Base-by-base conservation (phyloP, 1,140 invertebrate species). In the Drosophila ercepeae region DNA sequence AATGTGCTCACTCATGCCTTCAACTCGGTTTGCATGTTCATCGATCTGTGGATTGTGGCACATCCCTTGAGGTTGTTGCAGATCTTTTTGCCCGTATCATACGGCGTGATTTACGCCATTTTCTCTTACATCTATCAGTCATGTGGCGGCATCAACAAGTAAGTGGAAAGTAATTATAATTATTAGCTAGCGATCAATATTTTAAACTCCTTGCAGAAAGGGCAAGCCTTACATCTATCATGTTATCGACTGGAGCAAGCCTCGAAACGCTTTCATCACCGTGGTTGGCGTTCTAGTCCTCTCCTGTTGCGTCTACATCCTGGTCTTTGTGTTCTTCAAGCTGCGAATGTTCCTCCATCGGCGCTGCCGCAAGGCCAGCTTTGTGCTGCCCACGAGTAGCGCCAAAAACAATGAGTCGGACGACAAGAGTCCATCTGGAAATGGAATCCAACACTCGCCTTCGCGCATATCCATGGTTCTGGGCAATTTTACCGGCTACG, bases 71-170 rank as follows among this genome's bases (percentile, higher is more conserved):
- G 94, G 29, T 60, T 97, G n/a, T 89, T 94, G 1, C 94, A 96
- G 78, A 93, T 95, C 74, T 95, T 95, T 92, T 94, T 95, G 89
- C 93, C 94, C 11, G 82, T 95, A 0, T 73, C 93, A 13, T 93
- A 95, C 69, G 93, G 93, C 2, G 58, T 93, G 0, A 75, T 92
- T 2, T 97, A 96, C 89, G 79, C 94, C 0, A 63, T 95, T n/a
- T 97, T 97, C 83, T 95, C 93, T 0, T 75, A 95, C 3, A 92
- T 96, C 16, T 97, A 97, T 89, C 96, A 94, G 82, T 49, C 91
- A 2, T 93, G 93, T 25, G 96, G 96, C 8, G 96, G 96, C 41
- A 92, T 93, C 0, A 94, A 95, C 70, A 93, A 92, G 93, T 94
- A 91, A 72, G 91, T 89, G 0, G 16, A 21, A 2, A 19, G 6